Evolutionary conservation across 2,797 vertebrate genomes (phyloP).

Genomic region (Tamandua tetradactyla): DNA sequence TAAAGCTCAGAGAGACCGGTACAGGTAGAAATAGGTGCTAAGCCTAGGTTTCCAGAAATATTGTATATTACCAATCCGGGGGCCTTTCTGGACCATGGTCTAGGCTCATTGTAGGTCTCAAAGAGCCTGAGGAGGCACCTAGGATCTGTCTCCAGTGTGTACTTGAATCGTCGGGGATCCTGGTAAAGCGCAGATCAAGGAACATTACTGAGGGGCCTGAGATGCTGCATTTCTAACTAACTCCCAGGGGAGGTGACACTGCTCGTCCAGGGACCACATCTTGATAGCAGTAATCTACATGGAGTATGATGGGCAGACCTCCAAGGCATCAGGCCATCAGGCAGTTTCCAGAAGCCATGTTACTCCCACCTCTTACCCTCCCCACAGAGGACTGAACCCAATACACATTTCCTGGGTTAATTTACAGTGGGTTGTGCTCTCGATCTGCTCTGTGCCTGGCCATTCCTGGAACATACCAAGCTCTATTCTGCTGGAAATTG

Average conservation of each 20-base stretch:
- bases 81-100: not conserved
- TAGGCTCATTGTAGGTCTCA: not conserved
- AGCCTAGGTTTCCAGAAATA: not conserved
- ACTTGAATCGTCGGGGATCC: not conserved
- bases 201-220: not conserved
- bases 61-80: not conserved
- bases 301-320: not conserved
- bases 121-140: too few species aligned
- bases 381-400: not conserved
- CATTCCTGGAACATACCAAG: not conserved
- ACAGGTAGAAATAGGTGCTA: not conserved
- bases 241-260: not conserved
- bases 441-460: not conserved
- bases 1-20: not conserved
- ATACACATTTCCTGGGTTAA: not conserved
- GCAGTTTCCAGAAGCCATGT: not conserved
- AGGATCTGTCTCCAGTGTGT: not conserved
- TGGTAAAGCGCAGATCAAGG: not conserved
- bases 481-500: not conserved
- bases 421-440: rapidly evolving
- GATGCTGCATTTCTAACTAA: not conserved
- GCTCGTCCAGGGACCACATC: not conserved
- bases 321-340: not conserved
- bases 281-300: not conserved
- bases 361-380: not conserved